Percentiles rank a stretch among this genome's conserved stretches.
These are phyloP conservation scores for Albula goreensis DNA, from an alignment of 2,113 vertebrate genomes.

Conservation along the genomic window DNA sequence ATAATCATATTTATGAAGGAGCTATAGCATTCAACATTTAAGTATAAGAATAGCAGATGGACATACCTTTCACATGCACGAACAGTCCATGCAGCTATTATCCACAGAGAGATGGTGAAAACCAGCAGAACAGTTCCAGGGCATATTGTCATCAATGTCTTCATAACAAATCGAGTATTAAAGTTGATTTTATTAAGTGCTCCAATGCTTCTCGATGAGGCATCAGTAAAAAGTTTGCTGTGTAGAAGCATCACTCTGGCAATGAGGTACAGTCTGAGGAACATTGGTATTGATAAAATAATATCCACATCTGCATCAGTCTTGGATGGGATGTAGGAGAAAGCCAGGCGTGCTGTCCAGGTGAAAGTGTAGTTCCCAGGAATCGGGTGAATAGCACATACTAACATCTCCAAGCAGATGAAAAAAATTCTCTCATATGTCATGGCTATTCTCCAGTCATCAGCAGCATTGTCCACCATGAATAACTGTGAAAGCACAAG, in stretches of 20 bases:
- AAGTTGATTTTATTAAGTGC: conserved; percentile 99
- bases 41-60: conserved; percentile 25
- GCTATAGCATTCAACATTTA: no score
- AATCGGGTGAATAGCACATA: conserved; percentile 98
- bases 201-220: conserved; percentile 97
- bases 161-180: conserved; percentile 99
- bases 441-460: conserved; percentile 99
- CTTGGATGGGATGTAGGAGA: conserved; percentile 90
- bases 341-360: conserved; percentile 96
- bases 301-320: conserved; percentile 98
- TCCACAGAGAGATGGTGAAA: conserved; percentile 99
- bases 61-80: conserved; percentile 98
- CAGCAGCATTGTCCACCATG: conserved; percentile 99
- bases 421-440: conserved; percentile 98
- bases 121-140: conserved; percentile 98
- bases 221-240: conserved; percentile 99
- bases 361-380: conserved; percentile 98
- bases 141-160: conserved; percentile 99
- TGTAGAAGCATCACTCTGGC: conserved; percentile 99
- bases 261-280: conserved; percentile 98
- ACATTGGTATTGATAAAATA: conserved; percentile 99
- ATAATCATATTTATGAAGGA: no score
- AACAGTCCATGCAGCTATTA: conserved; percentile 99
- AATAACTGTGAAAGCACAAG: conserved; percentile 87
- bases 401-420: conserved; percentile 97